These are phyloP conservation scores for Luffia ferchaultella DNA, from an alignment of 2,888 invertebrate species.

Conservation along the genomic window DNA sequence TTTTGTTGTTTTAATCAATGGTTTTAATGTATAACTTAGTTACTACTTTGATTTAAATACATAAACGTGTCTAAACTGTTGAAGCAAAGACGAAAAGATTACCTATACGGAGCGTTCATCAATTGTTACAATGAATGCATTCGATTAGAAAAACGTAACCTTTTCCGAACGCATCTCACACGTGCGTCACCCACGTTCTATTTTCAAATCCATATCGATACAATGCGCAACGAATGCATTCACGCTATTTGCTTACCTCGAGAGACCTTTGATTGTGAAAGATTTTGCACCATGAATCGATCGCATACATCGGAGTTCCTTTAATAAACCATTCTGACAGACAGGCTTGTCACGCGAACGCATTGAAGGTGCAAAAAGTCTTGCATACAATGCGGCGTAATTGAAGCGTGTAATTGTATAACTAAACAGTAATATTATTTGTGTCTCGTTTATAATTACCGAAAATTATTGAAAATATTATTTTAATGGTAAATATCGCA, in stretches of 20 bases:
- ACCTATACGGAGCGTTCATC: not conserved
- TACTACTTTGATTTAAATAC: too few relatives aligned
- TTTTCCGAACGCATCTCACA: constrained; percentile 28
- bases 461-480: not conserved
- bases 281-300: constrained; percentile 18
- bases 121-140: not conserved
- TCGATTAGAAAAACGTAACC: constrained; percentile 10
- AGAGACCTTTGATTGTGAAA: constrained; percentile 17
- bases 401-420: not conserved
- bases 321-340: not conserved
- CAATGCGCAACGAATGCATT: constrained; percentile 34
- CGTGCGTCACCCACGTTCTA: constrained; percentile 29
- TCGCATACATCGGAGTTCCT: not conserved
- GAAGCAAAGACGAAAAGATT: too few relatives aligned
- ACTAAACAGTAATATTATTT: too few relatives aligned
- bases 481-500: not conserved
- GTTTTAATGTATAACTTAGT: too few relatives aligned
- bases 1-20: too few relatives aligned
- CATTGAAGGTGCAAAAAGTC: not conserved
- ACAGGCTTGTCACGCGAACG: not conserved
- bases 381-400: not conserved
- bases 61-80: too few relatives aligned
- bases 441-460: not conserved
- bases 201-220: constrained; percentile 10
- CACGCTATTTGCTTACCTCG: constrained; percentile 37